Base-by-base conservation (phyloP, 2,113 vertebrate genomes). In the Peucedramus taeniatus region DNA sequence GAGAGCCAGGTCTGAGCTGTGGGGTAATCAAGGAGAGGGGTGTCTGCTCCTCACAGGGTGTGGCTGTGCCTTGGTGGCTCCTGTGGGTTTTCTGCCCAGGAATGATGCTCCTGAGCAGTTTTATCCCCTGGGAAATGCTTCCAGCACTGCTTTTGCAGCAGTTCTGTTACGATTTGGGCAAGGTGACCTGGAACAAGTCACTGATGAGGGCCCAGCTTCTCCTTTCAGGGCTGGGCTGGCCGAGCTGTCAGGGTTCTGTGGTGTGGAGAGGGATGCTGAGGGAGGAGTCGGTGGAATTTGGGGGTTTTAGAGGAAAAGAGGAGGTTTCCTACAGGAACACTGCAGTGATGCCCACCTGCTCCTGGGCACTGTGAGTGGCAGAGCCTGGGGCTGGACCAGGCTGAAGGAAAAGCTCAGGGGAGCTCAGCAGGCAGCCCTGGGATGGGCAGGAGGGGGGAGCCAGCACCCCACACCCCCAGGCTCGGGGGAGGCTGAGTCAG, bases 381-480 rank as follows among this genome's bases (percentile, higher is more conserved):
- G 19, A 2, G 31, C 7, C 42, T 1, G 2, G 28, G 37, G 49
- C 2, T 18, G 33, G 47, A 2, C 1, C 0, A n/a, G 56, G 20
- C 31, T 12, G 63, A 0, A 9, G 70, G 30, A 8, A 6, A 9
- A 1, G 1, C 45, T 31, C 18, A 2, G 5, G 45, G 65, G 13
- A 28, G 28, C 45, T 40, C 2, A 1, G 28, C 4, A 33, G 47
- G 4, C 45, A 5, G 18, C 3, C 10, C 14, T 1, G n/a, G 4
- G 23, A 27, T 0, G 31, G 42, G 11, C 33, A 21, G 44, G 22
- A 35, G 19, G 0, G 0, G 45, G 71, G 19, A 21, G 24, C 21
- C 10, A 3, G 40, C 14, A 2, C 21, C 40, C 1, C 37, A 2
- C 14, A 19, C 1, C 13, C 33, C 54, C 1, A 0, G 45, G 13